Evolutionary conservation across 1,140 invertebrate species (phyloP).

Genomic region (Globodera ellingtonae): DNA sequence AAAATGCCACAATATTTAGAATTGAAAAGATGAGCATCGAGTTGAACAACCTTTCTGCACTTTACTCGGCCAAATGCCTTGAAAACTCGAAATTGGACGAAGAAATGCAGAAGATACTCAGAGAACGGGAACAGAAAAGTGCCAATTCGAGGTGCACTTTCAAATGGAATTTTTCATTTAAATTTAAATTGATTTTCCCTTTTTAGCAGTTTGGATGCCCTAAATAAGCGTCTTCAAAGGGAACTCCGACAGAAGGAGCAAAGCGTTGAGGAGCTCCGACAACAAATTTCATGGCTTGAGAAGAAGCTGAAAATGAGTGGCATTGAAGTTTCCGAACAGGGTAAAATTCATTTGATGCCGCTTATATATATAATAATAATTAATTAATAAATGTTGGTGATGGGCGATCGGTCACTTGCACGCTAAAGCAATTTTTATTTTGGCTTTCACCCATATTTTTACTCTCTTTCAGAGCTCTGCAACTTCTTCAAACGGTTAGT

Average conservation of each 20-base stretch:
- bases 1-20: slow-evolving; percentile 14
- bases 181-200: neutral
- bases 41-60: slow-evolving; percentile 82
- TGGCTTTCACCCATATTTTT: slow-evolving; percentile 14
- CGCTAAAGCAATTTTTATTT: slow-evolving; percentile 12
- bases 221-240: slow-evolving; percentile 40
- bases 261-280: slow-evolving; percentile 47
- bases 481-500: slow-evolving; percentile 14
- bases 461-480: slow-evolving; percentile 8
- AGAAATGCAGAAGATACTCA: slow-evolving; percentile 75
- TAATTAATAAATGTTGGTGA: neutral
- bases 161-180: neutral
- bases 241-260: slow-evolving; percentile 49
- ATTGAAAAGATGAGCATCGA: slow-evolving; percentile 81
- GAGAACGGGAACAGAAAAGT: slow-evolving; percentile 47
- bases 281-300: slow-evolving; percentile 33
- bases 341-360: neutral
- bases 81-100: slow-evolving; percentile 84
- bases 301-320: slow-evolving; percentile 31
- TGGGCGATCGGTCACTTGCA: slow-evolving; percentile 1
- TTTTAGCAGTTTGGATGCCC: slow-evolving; percentile 43
- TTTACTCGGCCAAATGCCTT: slow-evolving; percentile 86
- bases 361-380: too few relatives aligned
- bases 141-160: slow-evolving; percentile 10
- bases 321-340: slow-evolving; percentile 29